Evolutionary conservation across 2,797 vertebrate genomes (phyloP).

Genomic region (Enteromius treurensis): DNA sequence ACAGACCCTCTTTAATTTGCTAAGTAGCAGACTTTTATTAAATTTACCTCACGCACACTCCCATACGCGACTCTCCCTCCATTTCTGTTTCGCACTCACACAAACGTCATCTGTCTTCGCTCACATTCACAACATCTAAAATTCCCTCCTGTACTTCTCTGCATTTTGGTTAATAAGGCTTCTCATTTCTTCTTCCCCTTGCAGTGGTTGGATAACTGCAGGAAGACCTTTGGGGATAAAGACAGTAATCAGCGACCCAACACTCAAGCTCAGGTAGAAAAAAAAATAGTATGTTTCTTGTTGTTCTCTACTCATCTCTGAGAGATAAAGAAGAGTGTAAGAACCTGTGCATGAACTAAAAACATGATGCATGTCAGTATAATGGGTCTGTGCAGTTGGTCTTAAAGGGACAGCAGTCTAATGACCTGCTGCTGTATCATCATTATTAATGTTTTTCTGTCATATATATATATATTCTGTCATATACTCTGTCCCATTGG

Average conservation of each 20-base stretch:
- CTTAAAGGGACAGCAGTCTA: not conserved
- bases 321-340: not conserved
- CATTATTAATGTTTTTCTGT: not conserved
- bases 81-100: constrained; percentile 7
- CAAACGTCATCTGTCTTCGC: constrained; percentile 13
- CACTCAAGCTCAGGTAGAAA: constrained; percentile 88
- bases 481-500: too few species aligned
- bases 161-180: not conserved
- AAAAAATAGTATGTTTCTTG: not conserved
- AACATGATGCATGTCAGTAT: not conserved
- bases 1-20: constrained; percentile 79
- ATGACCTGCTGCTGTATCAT: not conserved
- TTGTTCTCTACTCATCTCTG: not conserved
- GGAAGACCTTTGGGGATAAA: constrained; percentile 92
- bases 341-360: not conserved
- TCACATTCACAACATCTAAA: not conserved
- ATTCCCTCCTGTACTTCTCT: not conserved
- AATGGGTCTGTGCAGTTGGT: not conserved
- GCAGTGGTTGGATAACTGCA: constrained; percentile 97
- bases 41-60: constrained; percentile 70
- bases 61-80: not conserved
- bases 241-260: constrained; percentile 80
- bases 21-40: constrained; percentile 84
- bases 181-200: constrained; percentile 44
- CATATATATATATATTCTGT: too few species aligned